phyloP scores from a whole-genome alignment of 2,797 vertebrate genomes.

The Agapornis canus region DNA sequence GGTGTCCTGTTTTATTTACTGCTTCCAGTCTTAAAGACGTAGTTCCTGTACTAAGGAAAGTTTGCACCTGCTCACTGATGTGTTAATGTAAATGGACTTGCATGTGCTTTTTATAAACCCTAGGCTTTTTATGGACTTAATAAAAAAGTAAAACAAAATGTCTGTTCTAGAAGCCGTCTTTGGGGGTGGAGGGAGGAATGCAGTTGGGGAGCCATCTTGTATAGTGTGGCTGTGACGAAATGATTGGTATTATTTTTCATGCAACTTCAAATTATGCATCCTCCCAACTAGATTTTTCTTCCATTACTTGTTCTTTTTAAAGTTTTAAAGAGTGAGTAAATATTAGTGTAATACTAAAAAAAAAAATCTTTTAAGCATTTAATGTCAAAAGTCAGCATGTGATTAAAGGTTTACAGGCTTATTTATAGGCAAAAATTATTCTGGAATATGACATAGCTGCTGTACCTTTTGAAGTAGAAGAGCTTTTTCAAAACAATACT shows the following conservation, averaged over 20 bases:
- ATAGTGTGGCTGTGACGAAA: not conserved
- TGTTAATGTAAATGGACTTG: conserved; percentile 1
- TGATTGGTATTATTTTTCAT: not conserved
- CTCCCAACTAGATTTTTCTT: not conserved
- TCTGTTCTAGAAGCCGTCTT: not conserved
- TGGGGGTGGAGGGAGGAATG: not conserved
- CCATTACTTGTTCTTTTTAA: not conserved
- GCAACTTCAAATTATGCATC: not conserved
- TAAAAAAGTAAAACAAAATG: conserved; percentile 35
- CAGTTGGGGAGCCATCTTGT: not conserved
- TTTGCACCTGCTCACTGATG: not conserved
- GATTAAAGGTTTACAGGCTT: not conserved
- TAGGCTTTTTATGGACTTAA: conserved; percentile 23
- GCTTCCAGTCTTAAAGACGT: not conserved
- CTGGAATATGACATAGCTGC: not conserved
- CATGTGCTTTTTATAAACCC: conserved; percentile 37
- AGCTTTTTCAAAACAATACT: not conserved
- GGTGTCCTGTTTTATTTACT: not conserved
- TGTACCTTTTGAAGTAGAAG: not conserved
- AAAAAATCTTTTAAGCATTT: not conserved
- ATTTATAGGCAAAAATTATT: not conserved
- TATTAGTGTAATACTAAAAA: not conserved
- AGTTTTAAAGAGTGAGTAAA: not conserved
- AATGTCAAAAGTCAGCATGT: not conserved
- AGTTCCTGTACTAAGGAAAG: not conserved